These are phyloP conservation scores for Eristalis tenax DNA, from an alignment of 2,888 invertebrate genomes.

Conservation along the genomic window DNA sequence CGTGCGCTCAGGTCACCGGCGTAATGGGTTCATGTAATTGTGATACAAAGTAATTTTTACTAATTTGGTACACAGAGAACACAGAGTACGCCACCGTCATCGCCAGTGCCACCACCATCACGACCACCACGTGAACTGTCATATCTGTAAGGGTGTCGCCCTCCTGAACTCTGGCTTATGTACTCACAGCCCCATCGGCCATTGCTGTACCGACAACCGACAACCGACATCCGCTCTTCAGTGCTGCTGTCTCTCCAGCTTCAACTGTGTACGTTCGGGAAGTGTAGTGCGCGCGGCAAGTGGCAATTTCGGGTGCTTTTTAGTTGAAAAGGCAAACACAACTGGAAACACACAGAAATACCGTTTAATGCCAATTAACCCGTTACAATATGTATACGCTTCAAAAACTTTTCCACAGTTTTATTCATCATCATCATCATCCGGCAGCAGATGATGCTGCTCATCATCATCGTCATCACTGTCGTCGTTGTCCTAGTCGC, in stretches of 20 bases:
- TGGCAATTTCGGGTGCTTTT: slow-evolving; percentile 52
- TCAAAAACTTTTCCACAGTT: slow-evolving; percentile 62
- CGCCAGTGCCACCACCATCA: no score
- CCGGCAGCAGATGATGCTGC: neutral
- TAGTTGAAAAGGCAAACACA: slow-evolving; percentile 62
- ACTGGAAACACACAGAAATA: slow-evolving; percentile 49
- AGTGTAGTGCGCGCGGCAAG: slow-evolving; percentile 8
- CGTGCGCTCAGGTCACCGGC: neutral
- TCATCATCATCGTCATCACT: neutral
- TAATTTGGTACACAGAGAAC: slow-evolving; percentile 50
- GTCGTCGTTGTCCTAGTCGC: neutral
- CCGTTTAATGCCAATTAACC: slow-evolving; percentile 62
- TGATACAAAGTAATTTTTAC: slow-evolving; percentile 63
- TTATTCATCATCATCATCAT: slow-evolving; percentile 49
- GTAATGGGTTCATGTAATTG: slow-evolving; percentile 36
- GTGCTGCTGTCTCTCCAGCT: neutral
- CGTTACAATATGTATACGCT: slow-evolving; percentile 53
- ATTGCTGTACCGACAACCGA: neutral
- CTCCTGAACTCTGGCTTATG: neutral
- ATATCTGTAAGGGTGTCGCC: slow-evolving; percentile 2
- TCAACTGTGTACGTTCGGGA: neutral
- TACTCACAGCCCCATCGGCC: neutral
- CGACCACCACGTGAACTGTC: slow-evolving; percentile 20
- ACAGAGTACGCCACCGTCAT: neutral
- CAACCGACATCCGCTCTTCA: neutral